Conservation (phyloP, 2,797 vertebrate species). For the Notolabrus celidotus region DNA sequence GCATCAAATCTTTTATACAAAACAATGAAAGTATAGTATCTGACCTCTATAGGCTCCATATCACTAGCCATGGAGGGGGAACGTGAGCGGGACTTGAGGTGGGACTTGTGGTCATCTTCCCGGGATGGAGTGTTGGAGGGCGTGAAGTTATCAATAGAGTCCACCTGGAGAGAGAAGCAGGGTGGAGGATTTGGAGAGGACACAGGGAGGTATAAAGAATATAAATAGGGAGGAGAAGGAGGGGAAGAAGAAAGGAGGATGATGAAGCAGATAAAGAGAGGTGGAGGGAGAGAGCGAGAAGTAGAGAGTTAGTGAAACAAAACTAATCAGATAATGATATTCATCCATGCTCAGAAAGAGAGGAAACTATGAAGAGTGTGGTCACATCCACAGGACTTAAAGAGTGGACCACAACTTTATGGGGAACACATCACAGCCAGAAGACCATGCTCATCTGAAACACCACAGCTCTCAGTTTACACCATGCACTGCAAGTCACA, state of each 20-base stretch:
- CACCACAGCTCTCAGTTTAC: constrained; percentile 28
- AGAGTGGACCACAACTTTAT: constrained; percentile 23
- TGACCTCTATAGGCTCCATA: constrained; percentile 91
- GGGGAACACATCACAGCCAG: constrained; percentile 26
- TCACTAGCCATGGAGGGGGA: constrained; percentile 93
- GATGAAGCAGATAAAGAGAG: constrained; percentile 1
- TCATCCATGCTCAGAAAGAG: constrained; percentile 42
- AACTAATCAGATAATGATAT: constrained; percentile 6
- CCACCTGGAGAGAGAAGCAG: constrained; percentile 81
- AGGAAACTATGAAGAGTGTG: neutral
- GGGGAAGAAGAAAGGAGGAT: neutral
- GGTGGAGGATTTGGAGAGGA: constrained; percentile 15
- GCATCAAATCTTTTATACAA: too few species aligned
- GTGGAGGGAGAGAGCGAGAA: neutral
- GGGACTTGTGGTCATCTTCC: constrained; percentile 90
- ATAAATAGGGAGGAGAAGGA: neutral
- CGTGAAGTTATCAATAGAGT: constrained; percentile 93
- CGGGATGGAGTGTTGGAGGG: constrained; percentile 91
- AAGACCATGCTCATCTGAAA: constrained; percentile 27
- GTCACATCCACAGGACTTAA: constrained; percentile 3
- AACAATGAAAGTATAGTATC: too few species aligned
- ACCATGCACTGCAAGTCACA: constrained; percentile 65
- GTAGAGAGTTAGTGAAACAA: neutral
- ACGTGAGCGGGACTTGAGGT: constrained; percentile 89
- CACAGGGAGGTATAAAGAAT: neutral